These are phyloP conservation scores for Bruchidius siliquastri DNA, from an alignment of 2,888 invertebrate genomes.

Conservation along the genomic window DNA sequence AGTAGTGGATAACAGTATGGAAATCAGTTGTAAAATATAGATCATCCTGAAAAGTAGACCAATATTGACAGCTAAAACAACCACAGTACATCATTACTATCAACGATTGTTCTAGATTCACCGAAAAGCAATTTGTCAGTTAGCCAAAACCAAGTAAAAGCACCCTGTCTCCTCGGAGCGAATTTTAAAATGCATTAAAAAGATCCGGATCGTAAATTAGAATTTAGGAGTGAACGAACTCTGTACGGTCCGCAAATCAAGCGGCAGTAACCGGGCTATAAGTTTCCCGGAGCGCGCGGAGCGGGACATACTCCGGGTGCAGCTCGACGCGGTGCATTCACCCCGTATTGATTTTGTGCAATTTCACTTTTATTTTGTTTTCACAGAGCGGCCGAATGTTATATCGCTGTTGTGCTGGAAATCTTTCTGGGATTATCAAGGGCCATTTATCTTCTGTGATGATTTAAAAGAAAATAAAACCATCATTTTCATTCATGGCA, in stretches of 20 bases:
- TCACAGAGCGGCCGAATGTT: slow-evolving; percentile 26
- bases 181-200: not conserved
- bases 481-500: too few relatives aligned
- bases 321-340: slow-evolving; percentile 40
- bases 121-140: too few relatives aligned
- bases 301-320: slow-evolving; percentile 23
- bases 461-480: too few relatives aligned
- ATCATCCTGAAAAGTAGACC: too few relatives aligned
- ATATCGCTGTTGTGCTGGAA: not conserved
- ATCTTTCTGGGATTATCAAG: not conserved
- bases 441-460: too few relatives aligned
- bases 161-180: not conserved
- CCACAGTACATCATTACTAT: too few relatives aligned
- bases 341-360: slow-evolving; percentile 44
- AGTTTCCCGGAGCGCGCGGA: slow-evolving; percentile 18
- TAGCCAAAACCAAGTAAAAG: too few relatives aligned
- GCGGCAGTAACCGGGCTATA: not conserved
- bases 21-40: too few relatives aligned
- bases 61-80: too few relatives aligned
- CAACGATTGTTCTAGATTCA: too few relatives aligned
- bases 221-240: not conserved
- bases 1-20: too few relatives aligned
- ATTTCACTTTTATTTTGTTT: slow-evolving; percentile 50
- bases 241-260: not conserved
- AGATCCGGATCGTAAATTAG: not conserved